Conservation (phyloP, 2,888 invertebrate species). For the Chymomyza caudatula region DNA sequence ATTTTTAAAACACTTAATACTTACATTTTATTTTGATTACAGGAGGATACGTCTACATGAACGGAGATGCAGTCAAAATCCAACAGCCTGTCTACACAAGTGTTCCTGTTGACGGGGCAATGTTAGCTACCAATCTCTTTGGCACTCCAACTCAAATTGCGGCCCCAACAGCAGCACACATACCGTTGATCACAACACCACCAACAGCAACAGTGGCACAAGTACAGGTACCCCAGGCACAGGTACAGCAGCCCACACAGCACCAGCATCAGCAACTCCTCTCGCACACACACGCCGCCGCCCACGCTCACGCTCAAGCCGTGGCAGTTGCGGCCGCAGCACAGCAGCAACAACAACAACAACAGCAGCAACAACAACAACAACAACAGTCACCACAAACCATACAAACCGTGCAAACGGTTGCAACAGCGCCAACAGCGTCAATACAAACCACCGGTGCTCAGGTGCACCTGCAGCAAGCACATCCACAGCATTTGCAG, state of each 20-base stretch:
- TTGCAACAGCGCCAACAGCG: conserved; percentile 31
- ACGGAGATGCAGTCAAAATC: conserved; percentile 87
- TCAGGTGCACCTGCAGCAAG: conserved; percentile 35
- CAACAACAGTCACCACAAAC: conserved; percentile 41
- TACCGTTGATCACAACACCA: conserved; percentile 73
- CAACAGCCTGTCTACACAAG: conserved; percentile 83
- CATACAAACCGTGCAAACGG: conserved; percentile 58
- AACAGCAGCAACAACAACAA: conserved; percentile 48
- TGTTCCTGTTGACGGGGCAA: conserved; percentile 83
- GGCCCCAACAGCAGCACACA: conserved; percentile 73
- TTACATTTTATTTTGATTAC: background rate
- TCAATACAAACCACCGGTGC: conserved; percentile 29
- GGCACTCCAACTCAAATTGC: conserved; percentile 74
- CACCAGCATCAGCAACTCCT: conserved; percentile 48
- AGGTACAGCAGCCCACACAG: conserved; percentile 35
- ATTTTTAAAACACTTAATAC: too few relatives aligned
- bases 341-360: conserved; percentile 53
- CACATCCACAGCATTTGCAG: conserved; percentile 55
- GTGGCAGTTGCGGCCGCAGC: conserved; percentile 55
- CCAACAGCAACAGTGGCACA: conserved; percentile 74
- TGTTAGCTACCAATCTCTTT: conserved; percentile 78
- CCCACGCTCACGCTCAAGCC: conserved; percentile 46
- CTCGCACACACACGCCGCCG: conserved; percentile 48
- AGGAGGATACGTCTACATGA: conserved; percentile 87
- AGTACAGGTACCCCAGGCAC: conserved; percentile 42